Evolutionary conservation across 2,888 invertebrate species (phyloP).

Genomic region (Sesia bembeciformis): DNA sequence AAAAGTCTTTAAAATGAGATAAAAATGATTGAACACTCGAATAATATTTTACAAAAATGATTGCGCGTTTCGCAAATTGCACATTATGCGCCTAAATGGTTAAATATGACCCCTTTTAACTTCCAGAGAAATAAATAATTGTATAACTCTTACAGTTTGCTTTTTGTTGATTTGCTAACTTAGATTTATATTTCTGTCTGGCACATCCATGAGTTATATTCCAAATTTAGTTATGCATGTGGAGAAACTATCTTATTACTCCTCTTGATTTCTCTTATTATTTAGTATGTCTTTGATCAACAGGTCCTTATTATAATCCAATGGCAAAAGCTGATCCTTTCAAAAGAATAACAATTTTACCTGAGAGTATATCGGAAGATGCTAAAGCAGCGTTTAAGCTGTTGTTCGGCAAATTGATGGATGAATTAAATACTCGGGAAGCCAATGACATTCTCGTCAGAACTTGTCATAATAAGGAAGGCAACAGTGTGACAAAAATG

Average conservation of each 20-base stretch:
- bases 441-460: slow-evolving; percentile 88
- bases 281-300: neutral
- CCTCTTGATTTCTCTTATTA: neutral
- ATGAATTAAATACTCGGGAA: slow-evolving; percentile 82
- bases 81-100: too few relatives aligned
- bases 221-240: too few relatives aligned
- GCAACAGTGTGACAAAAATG: slow-evolving; percentile 51
- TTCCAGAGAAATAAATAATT: too few relatives aligned
- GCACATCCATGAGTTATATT: too few relatives aligned
- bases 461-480: slow-evolving; percentile 78
- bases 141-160: too few relatives aligned
- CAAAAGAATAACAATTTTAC: slow-evolving; percentile 84
- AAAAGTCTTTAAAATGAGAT: too few relatives aligned
- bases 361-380: slow-evolving; percentile 80
- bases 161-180: too few relatives aligned
- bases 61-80: too few relatives aligned
- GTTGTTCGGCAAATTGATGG: slow-evolving; percentile 77
- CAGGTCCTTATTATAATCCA: slow-evolving; percentile 76
- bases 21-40: too few relatives aligned
- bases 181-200: too few relatives aligned
- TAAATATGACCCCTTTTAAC: too few relatives aligned
- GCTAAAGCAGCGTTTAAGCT: slow-evolving; percentile 77
- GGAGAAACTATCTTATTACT: neutral
- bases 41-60: too few relatives aligned
- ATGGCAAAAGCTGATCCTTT: slow-evolving; percentile 78